Percentiles rank a stretch among this genome's conserved stretches.
Conservation (phyloP, 2,797 vertebrate genomes). For the Oreortyx pictus region DNA sequence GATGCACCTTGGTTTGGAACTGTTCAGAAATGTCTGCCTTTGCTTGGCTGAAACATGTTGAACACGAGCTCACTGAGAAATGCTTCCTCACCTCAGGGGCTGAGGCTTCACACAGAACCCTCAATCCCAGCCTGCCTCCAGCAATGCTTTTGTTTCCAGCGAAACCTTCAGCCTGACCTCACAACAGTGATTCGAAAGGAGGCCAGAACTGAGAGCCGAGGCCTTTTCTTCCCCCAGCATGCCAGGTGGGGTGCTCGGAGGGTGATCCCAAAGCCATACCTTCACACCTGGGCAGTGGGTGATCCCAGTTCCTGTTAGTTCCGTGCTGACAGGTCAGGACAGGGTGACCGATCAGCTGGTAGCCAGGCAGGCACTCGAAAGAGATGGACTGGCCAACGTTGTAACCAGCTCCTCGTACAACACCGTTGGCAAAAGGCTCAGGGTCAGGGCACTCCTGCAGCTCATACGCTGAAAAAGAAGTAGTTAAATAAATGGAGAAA, state of each 20-base stretch:
- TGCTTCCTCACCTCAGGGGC: accelerated
- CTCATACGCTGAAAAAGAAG: constrained; percentile 83
- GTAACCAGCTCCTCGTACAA: constrained; percentile 94
- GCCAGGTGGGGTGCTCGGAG: accelerated
- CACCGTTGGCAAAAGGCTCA: constrained; percentile 91
- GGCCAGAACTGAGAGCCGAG: background rate
- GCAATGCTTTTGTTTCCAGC: background rate
- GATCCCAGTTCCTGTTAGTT: constrained; percentile 96
- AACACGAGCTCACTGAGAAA: accelerated
- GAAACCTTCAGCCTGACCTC: background rate
- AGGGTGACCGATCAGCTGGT: constrained; percentile 90
- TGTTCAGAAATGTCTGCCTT: accelerated
- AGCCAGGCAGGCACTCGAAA: constrained; percentile 95
- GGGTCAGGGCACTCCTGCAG: constrained; percentile 96
- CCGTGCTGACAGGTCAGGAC: constrained; percentile 97
- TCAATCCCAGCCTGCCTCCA: background rate
- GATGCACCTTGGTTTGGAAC: background rate
- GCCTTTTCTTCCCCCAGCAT: background rate
- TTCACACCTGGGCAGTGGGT: constrained; percentile 94
- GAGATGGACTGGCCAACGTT: constrained; percentile 98
- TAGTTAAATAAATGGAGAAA: background rate
- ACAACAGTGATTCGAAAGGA: background rate
- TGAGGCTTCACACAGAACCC: accelerated
- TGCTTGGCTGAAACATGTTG: background rate
- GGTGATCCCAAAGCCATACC: constrained; percentile 80